Evolutionary conservation across 2,113 vertebrate genomes (phyloP).

Genomic region (Pycnonotus jocosus): DNA sequence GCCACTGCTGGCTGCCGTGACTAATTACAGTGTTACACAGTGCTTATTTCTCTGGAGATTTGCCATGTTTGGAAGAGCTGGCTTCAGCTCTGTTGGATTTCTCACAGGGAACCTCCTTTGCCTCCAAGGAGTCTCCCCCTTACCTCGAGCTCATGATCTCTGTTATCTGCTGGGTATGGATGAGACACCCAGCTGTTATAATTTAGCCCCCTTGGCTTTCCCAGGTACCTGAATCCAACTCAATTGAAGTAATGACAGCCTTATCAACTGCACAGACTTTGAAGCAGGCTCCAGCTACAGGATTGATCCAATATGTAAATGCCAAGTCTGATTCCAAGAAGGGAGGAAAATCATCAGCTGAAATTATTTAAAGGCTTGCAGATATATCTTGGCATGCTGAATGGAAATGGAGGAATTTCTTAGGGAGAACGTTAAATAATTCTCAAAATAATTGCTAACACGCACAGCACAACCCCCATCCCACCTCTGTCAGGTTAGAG

Average conservation of each 20-base stretch:
- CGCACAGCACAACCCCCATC: neutral
- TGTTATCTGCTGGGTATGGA: neutral
- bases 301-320: neutral
- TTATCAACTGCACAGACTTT: neutral
- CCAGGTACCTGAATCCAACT: neutral
- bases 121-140: neutral
- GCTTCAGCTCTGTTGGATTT: neutral
- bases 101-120: neutral
- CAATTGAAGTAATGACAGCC: neutral
- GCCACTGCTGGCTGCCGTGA: neutral
- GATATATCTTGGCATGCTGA: slow-evolving; percentile 6
- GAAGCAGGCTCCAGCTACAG: neutral
- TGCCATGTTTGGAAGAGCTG: neutral
- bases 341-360: slow-evolving; percentile 27
- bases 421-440: neutral
- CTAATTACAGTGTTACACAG: neutral
- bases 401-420: slow-evolving; percentile 5
- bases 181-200: neutral
- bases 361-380: slow-evolving; percentile 42
- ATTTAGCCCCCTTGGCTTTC: neutral
- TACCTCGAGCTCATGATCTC: neutral
- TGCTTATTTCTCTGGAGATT: neutral
- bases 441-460: slow-evolving; percentile 1
- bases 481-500: neutral
- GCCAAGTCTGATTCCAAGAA: slow-evolving; percentile 1